Conservation (phyloP, 2,113 vertebrate genomes). For the Chaetodon auriga region DNA sequence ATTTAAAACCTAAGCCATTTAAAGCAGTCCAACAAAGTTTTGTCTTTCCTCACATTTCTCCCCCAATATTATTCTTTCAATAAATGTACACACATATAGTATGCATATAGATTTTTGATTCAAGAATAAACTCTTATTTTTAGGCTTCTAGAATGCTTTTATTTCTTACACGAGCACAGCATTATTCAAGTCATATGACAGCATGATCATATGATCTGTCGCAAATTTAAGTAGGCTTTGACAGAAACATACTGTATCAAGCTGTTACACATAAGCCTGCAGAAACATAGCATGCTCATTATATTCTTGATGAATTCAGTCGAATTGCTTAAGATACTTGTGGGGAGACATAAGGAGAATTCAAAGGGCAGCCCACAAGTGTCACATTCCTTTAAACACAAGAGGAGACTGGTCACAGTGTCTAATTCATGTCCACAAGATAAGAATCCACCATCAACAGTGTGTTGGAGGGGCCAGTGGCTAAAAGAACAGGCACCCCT, state of each 20-base stretch:
- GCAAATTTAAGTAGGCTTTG: slow-evolving; percentile 54
- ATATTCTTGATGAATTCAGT: slow-evolving; percentile 64
- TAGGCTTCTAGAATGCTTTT: slow-evolving; percentile 10
- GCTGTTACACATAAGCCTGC: slow-evolving; percentile 29
- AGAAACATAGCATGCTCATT: slow-evolving; percentile 64
- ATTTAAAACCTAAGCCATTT: slow-evolving; percentile 71
- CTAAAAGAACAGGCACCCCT: slow-evolving; percentile 80
- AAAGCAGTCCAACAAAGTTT: slow-evolving; percentile 68
- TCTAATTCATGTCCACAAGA: slow-evolving; percentile 81
- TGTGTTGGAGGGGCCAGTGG: slow-evolving; percentile 79
- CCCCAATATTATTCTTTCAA: slow-evolving; percentile 32
- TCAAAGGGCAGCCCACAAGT: slow-evolving; percentile 72
- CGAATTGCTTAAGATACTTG: slow-evolving; percentile 62
- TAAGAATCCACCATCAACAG: slow-evolving; percentile 78
- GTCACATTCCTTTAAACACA: slow-evolving; percentile 78
- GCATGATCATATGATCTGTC: slow-evolving; percentile 19
- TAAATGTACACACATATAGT: slow-evolving; percentile 30
- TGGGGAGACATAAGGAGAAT: slow-evolving; percentile 58
- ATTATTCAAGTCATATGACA: slow-evolving; percentile 47
- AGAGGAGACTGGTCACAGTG: slow-evolving; percentile 80
- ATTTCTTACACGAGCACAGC: neutral
- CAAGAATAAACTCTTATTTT: slow-evolving; percentile 18
- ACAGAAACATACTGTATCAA: slow-evolving; percentile 8
- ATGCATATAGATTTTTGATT: neutral
- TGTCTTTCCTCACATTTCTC: slow-evolving; percentile 43